A percentile compares a stretch with the other conserved stretches of the same genome.
These are phyloP conservation scores for Icerya purchasi DNA, from an alignment of 2,888 invertebrate genomes.

Conservation along the genomic window DNA sequence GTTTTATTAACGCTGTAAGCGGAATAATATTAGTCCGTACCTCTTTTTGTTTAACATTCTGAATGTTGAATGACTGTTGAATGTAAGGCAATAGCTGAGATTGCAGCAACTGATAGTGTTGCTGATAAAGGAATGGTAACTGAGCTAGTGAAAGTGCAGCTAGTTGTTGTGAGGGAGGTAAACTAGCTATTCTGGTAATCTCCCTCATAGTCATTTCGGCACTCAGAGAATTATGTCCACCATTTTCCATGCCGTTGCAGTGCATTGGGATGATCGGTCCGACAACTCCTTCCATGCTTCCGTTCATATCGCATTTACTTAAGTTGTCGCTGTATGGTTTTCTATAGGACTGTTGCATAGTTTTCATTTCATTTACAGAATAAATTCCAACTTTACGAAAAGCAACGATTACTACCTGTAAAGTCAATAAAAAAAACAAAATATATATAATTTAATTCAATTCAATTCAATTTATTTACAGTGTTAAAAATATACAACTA, in stretches of 20 bases:
- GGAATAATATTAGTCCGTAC: too few species aligned
- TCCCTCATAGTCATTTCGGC: slow-evolving; percentile 3
- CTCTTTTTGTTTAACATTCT: slow-evolving; percentile 2
- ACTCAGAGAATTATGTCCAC: background rate
- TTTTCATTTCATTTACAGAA: background rate
- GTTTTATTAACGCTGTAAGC: too few species aligned
- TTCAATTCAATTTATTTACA: too few species aligned
- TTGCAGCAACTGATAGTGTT: slow-evolving; percentile 15
- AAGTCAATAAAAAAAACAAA: too few species aligned
- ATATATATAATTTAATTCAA: too few species aligned
- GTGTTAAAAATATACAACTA: too few species aligned
- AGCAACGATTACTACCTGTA: too few species aligned
- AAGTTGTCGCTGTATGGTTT: background rate
- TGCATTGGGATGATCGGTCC: background rate
- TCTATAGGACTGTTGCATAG: background rate
- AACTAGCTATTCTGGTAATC: slow-evolving; percentile 3
- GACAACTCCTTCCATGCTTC: too few species aligned
- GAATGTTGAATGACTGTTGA: slow-evolving; percentile 12
- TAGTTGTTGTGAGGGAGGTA: slow-evolving; percentile 8
- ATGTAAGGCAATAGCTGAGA: slow-evolving; percentile 11
- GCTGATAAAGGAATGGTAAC: slow-evolving; percentile 15
- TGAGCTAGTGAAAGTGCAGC: slow-evolving; percentile 9
- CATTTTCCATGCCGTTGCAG: background rate
- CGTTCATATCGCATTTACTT: background rate
- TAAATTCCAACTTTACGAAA: too few species aligned